A percentile compares a stretch with the other conserved stretches of the same genome.
Evolutionary conservation across 2,797 vertebrate genomes (phyloP).

Genomic region (Emys orbicularis): DNA sequence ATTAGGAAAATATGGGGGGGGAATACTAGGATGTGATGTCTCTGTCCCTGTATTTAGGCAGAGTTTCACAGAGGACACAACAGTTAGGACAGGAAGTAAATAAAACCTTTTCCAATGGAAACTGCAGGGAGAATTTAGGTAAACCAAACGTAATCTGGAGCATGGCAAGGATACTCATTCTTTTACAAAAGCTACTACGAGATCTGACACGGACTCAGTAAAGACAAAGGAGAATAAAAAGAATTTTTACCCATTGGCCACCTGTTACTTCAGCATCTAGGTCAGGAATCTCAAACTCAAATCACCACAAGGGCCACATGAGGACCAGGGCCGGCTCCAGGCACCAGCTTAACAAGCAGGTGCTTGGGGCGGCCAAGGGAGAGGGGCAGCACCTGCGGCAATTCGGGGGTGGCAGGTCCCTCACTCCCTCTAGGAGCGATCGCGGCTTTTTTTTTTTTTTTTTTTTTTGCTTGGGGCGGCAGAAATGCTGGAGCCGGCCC

Average conservation of each 20-base stretch:
- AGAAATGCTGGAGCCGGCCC: too few relatives aligned
- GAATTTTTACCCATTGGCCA: neutral
- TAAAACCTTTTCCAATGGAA: neutral
- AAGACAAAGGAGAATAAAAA: neutral
- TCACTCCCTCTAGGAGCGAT: too few relatives aligned
- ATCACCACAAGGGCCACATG: too few relatives aligned
- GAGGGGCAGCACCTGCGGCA: too few relatives aligned
- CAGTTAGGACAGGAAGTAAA: neutral
- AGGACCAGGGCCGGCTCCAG: too few relatives aligned
- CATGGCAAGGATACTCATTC: too few relatives aligned
- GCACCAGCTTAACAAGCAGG: too few relatives aligned
- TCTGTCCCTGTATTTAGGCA: fast-evolving
- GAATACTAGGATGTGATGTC: neutral
- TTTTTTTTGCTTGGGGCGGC: too few relatives aligned
- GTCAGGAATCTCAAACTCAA: too few relatives aligned
- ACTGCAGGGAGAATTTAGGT: neutral
- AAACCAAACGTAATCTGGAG: neutral
- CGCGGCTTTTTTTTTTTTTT: too few relatives aligned
- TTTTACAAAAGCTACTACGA: neutral
- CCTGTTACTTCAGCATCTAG: neutral
- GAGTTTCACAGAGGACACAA: neutral
- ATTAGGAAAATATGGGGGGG: neutral
- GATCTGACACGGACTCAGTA: neutral
- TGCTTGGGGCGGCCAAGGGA: too few relatives aligned
- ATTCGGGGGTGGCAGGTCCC: too few relatives aligned